Percentiles rank a stretch among this genome's conserved stretches.
phyloP scores from a whole-genome alignment of 2,113 vertebrate genomes.

The Syngnathoides biaculeatus region DNA sequence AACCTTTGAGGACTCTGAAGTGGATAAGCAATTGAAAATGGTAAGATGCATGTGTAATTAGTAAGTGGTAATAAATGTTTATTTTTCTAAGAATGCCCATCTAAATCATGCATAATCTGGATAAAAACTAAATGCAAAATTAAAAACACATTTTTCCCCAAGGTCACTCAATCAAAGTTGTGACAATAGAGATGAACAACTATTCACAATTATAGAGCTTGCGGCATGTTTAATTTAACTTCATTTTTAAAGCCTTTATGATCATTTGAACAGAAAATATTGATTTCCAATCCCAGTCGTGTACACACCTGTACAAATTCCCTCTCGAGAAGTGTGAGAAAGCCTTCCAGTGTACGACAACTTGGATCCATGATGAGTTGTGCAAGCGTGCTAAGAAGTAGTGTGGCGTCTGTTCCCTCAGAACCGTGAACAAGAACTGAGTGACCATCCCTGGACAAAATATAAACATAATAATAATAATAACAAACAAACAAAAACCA shows the following conservation, averaged over 20 bases:
- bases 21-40: too few relatives aligned
- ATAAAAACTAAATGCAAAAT: too few relatives aligned
- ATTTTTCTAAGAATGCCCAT: too few relatives aligned
- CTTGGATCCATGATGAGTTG: conserved; percentile 83
- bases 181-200: too few relatives aligned
- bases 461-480: neutral
- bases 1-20: too few relatives aligned
- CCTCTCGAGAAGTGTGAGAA: conserved; percentile 80
- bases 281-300: neutral
- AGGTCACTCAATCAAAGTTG: too few relatives aligned
- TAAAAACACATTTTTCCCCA: too few relatives aligned
- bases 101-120: too few relatives aligned
- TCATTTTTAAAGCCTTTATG: neutral
- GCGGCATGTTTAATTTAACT: too few relatives aligned
- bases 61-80: neutral
- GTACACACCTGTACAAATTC: conserved; percentile 84
- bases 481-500: neutral
- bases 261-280: neutral
- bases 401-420: conserved; percentile 78
- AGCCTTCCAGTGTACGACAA: conserved; percentile 77
- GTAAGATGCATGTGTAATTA: too few relatives aligned
- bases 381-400: conserved; percentile 81
- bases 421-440: conserved; percentile 80
- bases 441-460: conserved; percentile 71
- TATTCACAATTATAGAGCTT: too few relatives aligned